These are phyloP conservation scores for Globodera ellingtonae DNA, from an alignment of 1,140 invertebrate genomes.

Conservation along the genomic window DNA sequence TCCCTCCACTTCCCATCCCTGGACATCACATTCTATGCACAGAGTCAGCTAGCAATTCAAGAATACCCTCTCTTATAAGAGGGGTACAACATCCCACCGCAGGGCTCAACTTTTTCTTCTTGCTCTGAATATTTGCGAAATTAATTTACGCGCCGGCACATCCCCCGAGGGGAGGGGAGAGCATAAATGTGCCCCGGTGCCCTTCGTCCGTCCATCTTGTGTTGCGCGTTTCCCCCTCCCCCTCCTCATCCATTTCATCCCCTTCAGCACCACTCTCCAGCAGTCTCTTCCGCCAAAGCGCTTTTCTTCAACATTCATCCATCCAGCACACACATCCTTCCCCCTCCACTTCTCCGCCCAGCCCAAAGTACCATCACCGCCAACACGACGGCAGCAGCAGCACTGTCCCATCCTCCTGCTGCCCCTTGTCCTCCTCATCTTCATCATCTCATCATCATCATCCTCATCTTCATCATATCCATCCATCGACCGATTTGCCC, in stretches of 20 bases:
- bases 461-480: too few relatives aligned
- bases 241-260: neutral
- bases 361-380: too few relatives aligned
- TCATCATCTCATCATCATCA: too few relatives aligned
- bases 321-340: too few relatives aligned
- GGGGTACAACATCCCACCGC: neutral
- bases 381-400: too few relatives aligned
- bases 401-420: neutral
- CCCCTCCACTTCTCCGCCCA: too few relatives aligned
- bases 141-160: neutral
- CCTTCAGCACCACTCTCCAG: neutral
- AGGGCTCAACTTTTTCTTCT: neutral
- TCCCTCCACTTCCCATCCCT: constrained; percentile 3
- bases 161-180: neutral
- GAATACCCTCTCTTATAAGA: neutral
- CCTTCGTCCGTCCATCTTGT: neutral
- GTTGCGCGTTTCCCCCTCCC: neutral
- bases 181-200: neutral
- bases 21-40: neutral
- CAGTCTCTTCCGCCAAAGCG: neutral
- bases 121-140: neutral
- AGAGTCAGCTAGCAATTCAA: neutral
- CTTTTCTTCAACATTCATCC: neutral
- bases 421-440: neutral
- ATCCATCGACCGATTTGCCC: neutral